Percentiles rank a stretch among this genome's conserved stretches.
phyloP scores from a whole-genome alignment of 2,888 invertebrate species.

The Mesoligia furuncula region DNA sequence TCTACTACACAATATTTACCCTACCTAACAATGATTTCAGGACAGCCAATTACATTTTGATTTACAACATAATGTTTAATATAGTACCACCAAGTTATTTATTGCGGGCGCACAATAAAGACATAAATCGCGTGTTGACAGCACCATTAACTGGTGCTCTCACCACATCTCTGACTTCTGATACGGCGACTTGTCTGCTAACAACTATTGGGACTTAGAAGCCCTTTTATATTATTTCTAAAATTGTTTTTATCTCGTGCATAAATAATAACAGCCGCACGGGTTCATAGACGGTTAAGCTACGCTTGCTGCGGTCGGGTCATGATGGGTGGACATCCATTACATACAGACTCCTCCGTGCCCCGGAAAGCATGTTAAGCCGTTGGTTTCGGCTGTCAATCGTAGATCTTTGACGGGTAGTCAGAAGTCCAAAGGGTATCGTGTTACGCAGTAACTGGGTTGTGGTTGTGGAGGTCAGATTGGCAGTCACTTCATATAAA shows the following conservation, averaged over 20 bases:
- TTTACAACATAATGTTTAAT: slow-evolving; percentile 73
- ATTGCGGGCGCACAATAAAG: slow-evolving; percentile 72
- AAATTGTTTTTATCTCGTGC: background rate
- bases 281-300: background rate
- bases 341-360: too few species aligned
- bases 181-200: slow-evolving; percentile 37
- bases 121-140: slow-evolving; percentile 79
- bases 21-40: slow-evolving; percentile 60
- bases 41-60: slow-evolving; percentile 79
- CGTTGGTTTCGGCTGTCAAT: background rate
- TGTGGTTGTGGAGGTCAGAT: background rate
- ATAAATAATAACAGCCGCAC: background rate
- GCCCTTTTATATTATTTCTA: slow-evolving; percentile 3
- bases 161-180: slow-evolving; percentile 47
- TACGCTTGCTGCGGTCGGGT: background rate
- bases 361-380: background rate
- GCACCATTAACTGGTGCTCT: slow-evolving; percentile 71
- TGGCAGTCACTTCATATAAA: background rate
- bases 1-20: slow-evolving; percentile 47
- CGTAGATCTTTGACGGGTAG: too few species aligned
- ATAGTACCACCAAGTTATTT: slow-evolving; percentile 74
- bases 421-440: background rate
- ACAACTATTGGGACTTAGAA: slow-evolving; percentile 25
- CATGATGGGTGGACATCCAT: background rate
- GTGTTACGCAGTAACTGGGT: background rate